Evolutionary conservation across 1,140 invertebrate genomes (phyloP).

Genomic region (Caerostris extrusa): DNA sequence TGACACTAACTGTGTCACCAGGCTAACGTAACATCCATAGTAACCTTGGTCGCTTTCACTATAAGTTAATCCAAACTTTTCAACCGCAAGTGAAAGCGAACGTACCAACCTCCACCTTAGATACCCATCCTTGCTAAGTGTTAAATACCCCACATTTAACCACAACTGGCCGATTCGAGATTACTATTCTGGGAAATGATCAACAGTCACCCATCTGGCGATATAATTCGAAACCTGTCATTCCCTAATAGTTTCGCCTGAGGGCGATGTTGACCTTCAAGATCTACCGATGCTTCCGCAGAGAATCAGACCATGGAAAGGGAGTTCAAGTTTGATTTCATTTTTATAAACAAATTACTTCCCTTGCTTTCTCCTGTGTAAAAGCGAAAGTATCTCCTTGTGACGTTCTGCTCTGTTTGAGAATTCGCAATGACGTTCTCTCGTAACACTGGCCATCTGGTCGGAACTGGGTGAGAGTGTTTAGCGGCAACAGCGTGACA

Average conservation of each 20-base stretch:
- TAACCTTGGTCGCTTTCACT: too few relatives aligned
- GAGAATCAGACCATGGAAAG: conserved; percentile 65
- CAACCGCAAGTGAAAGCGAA: too few relatives aligned
- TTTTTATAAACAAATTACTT: conserved; percentile 44
- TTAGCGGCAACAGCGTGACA: background rate
- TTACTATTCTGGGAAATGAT: background rate
- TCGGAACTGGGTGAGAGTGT: conserved; percentile 1
- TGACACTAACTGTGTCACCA: too few relatives aligned
- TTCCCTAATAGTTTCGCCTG: conserved; percentile 28
- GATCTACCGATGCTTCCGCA: conserved; percentile 53
- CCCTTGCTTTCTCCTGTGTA: conserved; percentile 8
- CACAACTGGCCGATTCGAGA: background rate
- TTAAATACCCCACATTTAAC: background rate
- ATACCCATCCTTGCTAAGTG: background rate
- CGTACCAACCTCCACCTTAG: too few relatives aligned
- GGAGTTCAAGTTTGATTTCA: conserved; percentile 72
- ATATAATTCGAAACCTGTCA: conserved; percentile 30
- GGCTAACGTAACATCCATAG: too few relatives aligned
- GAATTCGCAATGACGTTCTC: conserved; percentile 4
- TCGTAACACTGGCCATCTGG: conserved; percentile 8
- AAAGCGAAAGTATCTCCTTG: conserved; percentile 30
- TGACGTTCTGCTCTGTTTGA: conserved; percentile 34
- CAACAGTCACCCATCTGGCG: conserved; percentile 20
- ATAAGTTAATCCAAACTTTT: too few relatives aligned
- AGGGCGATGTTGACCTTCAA: conserved; percentile 46